These are phyloP conservation scores for Montifringilla adamsi DNA, from an alignment of 2,113 vertebrate genomes.

Conservation along the genomic window DNA sequence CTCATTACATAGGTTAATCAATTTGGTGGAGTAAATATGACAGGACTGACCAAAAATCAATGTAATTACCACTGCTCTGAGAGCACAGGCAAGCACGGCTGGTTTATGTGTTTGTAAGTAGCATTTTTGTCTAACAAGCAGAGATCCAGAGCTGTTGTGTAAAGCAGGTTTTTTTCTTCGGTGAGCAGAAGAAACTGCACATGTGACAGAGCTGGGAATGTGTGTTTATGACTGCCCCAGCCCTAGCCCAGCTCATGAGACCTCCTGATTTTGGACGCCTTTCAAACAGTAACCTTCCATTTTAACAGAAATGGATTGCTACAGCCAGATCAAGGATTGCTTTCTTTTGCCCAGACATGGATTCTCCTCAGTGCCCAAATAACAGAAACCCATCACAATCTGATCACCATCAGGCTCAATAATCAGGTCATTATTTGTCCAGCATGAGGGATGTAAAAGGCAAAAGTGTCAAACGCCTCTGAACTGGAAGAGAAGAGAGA, in stretches of 20 bases:
- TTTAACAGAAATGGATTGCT: neutral
- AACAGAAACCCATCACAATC: neutral
- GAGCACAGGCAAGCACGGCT: neutral
- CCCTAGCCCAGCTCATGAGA: neutral
- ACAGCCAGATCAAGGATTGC: neutral
- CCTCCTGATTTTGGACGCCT: neutral
- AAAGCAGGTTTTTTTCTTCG: neutral
- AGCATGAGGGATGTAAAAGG: neutral
- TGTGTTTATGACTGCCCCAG: neutral
- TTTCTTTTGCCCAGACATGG: neutral
- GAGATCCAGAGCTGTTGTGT: neutral
- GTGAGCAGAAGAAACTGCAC: rapidly evolving
- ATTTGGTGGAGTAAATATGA: conserved; percentile 60
- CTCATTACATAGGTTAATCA: conserved; percentile 89
- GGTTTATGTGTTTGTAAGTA: neutral
- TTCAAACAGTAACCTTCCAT: neutral
- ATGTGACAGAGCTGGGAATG: neutral
- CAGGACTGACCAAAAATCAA: conserved; percentile 56
- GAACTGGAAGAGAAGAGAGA: neutral
- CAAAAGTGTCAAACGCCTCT: neutral
- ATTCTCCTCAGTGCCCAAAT: neutral
- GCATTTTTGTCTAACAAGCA: neutral
- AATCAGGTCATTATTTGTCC: neutral
- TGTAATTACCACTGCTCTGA: conserved; percentile 52
- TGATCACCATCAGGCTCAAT: neutral